These are phyloP conservation scores for Blastobasis adustella DNA, from an alignment of 2,888 invertebrate species.

Conservation along the genomic window DNA sequence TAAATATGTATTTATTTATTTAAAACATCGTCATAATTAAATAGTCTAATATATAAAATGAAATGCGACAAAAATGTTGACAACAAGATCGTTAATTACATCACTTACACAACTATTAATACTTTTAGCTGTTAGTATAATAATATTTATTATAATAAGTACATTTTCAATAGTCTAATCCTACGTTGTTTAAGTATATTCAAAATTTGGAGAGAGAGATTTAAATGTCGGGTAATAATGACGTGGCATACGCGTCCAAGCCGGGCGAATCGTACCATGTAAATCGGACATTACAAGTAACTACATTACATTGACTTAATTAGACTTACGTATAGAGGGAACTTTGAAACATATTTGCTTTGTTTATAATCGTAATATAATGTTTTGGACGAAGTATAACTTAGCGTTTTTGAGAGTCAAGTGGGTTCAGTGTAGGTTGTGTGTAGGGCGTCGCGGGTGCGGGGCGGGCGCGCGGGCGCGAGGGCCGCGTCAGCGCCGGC, in stretches of 20 bases:
- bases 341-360: no score
- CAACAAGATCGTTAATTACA: slow-evolving; percentile 58
- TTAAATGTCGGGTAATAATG: slow-evolving; percentile 26
- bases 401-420: neutral
- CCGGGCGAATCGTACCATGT: slow-evolving; percentile 35
- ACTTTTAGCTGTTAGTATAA: slow-evolving; percentile 56
- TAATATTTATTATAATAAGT: slow-evolving; percentile 21
- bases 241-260: slow-evolving; percentile 5
- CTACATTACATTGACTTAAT: no score
- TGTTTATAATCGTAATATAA: slow-evolving; percentile 16
- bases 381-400: slow-evolving; percentile 58
- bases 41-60: slow-evolving; percentile 56
- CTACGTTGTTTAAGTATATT: slow-evolving; percentile 24
- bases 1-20: slow-evolving; percentile 68
- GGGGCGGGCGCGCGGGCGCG: slow-evolving; percentile 11
- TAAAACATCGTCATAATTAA: slow-evolving; percentile 62
- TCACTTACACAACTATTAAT: slow-evolving; percentile 50
- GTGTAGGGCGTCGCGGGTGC: slow-evolving; percentile 22
- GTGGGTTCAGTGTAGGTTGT: slow-evolving; percentile 15
- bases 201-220: slow-evolving; percentile 56
- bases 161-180: slow-evolving; percentile 24
- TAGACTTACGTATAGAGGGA: no score
- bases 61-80: slow-evolving; percentile 62
- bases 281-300: slow-evolving; percentile 5
- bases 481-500: slow-evolving; percentile 77